These are phyloP conservation scores for Camponotus vicinus DNA, from an alignment of 1,140 invertebrate species.

Conservation along the genomic window DNA sequence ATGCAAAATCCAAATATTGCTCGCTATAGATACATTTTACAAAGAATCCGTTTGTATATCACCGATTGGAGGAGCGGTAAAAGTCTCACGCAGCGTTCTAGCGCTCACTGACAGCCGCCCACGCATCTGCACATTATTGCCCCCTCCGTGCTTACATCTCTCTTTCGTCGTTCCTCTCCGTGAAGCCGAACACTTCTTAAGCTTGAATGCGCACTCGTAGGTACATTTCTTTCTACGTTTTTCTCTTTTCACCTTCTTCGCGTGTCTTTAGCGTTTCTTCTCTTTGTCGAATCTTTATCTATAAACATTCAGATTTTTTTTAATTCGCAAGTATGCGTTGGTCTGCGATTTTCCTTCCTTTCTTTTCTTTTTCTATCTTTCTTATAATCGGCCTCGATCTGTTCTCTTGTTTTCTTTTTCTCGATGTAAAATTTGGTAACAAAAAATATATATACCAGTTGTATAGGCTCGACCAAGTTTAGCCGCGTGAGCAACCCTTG, in stretches of 20 bases:
- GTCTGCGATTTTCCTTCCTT: no score
- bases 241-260: background rate
- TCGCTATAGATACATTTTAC: background rate
- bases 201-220: background rate
- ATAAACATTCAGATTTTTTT: background rate
- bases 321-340: background rate
- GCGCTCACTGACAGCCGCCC: slow-evolving; percentile 75
- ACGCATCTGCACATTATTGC: slow-evolving; percentile 71
- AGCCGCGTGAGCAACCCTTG: slow-evolving; percentile 31
- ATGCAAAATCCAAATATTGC: background rate
- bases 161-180: slow-evolving; percentile 23
- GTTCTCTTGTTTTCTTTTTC: slow-evolving; percentile 19
- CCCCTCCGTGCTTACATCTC: background rate
- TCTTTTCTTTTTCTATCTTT: background rate
- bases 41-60: background rate
- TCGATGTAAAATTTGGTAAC: background rate
- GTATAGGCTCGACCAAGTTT: slow-evolving; percentile 60
- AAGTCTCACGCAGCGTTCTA: slow-evolving; percentile 70
- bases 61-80: slow-evolving; percentile 51
- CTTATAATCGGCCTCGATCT: background rate
- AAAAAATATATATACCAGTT: slow-evolving; percentile 37
- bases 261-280: background rate
- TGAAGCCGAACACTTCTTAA: slow-evolving; percentile 24
- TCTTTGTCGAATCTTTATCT: background rate
- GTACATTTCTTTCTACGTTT: background rate